These are phyloP conservation scores for Protobothrops mucrosquamatus DNA, from an alignment of 2,113 vertebrate genomes.

Conservation along the genomic window DNA sequence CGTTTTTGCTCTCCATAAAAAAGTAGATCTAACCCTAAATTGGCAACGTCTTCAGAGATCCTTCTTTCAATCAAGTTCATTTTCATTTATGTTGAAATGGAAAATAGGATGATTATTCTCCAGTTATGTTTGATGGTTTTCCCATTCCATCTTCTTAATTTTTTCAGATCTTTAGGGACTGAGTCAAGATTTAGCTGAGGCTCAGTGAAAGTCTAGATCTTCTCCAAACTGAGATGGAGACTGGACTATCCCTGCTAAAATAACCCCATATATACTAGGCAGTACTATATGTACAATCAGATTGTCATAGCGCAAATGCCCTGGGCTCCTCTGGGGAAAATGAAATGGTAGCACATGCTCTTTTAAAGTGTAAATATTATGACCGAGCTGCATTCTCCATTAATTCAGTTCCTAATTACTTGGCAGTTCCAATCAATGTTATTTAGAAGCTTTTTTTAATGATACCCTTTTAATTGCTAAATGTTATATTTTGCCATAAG, in stretches of 20 bases:
- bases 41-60: background rate
- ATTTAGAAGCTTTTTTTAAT: background rate
- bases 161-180: background rate
- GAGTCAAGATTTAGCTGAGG: background rate
- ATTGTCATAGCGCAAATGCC: background rate
- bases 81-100: background rate
- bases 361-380: background rate
- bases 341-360: background rate
- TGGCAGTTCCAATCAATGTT: background rate
- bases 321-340: background rate
- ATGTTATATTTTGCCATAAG: background rate
- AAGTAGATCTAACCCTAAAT: background rate
- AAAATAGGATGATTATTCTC: background rate
- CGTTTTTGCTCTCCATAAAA: background rate
- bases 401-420: background rate
- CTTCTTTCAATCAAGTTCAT: background rate
- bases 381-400: background rate
- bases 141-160: background rate
- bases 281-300: background rate
- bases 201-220: background rate
- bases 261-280: background rate
- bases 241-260: background rate
- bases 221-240: background rate
- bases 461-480: background rate
- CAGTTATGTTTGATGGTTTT: background rate